Evolutionary conservation across 2,113 vertebrate species (phyloP), one percentile per base, ranked within the genome.

Genomic region (Arvicanthis niloticus): DNA sequence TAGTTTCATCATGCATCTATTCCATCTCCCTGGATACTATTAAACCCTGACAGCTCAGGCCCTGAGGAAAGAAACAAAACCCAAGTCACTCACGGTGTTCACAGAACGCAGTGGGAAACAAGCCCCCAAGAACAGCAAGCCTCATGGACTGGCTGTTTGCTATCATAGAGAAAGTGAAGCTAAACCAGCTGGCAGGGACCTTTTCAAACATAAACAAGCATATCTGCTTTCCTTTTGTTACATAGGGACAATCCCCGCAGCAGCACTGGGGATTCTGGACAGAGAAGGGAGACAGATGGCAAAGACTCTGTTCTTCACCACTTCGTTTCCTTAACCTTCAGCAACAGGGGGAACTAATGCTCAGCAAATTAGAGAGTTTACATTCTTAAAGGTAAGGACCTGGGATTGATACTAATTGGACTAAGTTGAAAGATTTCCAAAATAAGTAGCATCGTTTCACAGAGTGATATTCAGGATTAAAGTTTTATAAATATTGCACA

Each of bases 371-470:
- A 89, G 84, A 89, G 87, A 80, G 93, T 84, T 95, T 94, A 91
- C 92, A 91, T 91, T 95, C 96, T 97, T 97, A 91, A 97, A 89
- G 97, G 90, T 81, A 97, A 93, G 62, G 68, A 84, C 29, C 81
- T 80, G 88, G 75, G 91, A 70, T 29, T 94, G 94, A 91, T 90
- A 93, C 94, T 97, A 97, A 96, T 91, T 96, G 93, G 91, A 65
- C 96, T 93, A 84, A 88, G 84, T 12, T 94, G 95, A 96, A 96
- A 87, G 91, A 81, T 89, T 94, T 97, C 95, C 88, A 94, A 93
- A 97, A 93, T 80, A 96, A 97, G 91, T 62, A 89, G 67, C 80
- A 94, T 85, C 78, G 31, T 91, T 89, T 96, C 89, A 78, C 53
- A 96, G 73, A 94, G 56, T 45, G 90, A 67, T 91, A 91, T 34